Conservation (phyloP, 2,888 invertebrate genomes). For the Ophonus ardosiacus region DNA sequence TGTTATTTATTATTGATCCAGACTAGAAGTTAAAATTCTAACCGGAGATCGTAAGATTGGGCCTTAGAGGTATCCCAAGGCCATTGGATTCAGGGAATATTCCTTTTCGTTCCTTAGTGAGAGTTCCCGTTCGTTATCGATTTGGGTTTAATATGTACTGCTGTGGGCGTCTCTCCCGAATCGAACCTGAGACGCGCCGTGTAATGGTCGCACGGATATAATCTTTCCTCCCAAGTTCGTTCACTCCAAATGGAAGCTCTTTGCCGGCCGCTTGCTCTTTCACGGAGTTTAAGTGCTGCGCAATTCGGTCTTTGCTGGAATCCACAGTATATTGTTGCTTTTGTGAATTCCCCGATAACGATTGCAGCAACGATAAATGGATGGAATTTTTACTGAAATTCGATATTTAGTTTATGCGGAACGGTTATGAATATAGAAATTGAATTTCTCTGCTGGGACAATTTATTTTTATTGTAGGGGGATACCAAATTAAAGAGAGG, state of each 20-base stretch:
- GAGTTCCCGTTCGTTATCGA: not conserved
- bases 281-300: constrained; percentile 51
- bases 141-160: not conserved
- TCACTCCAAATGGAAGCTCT: constrained; percentile 36
- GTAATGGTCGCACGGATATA: constrained; percentile 46
- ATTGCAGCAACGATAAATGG: constrained; percentile 30
- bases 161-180: not conserved
- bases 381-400: constrained; percentile 34
- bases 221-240: constrained; percentile 45
- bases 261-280: constrained; percentile 28
- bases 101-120: not conserved
- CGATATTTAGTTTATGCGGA: constrained; percentile 38
- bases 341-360: constrained; percentile 47
- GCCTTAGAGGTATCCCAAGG: too few relatives aligned
- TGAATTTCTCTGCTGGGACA: not conserved
- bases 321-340: constrained; percentile 46
- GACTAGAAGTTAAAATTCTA: too few relatives aligned
- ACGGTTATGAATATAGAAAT: constrained; percentile 35
- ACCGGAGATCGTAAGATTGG: too few relatives aligned
- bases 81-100: too few relatives aligned
- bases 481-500: not conserved
- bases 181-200: not conserved
- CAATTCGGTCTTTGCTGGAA: constrained; percentile 36
- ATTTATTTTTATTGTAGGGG: not conserved
- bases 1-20: too few relatives aligned